These are phyloP conservation scores for Ophion ellenae DNA, from an alignment of 2,888 invertebrate species.

Conservation along the genomic window DNA sequence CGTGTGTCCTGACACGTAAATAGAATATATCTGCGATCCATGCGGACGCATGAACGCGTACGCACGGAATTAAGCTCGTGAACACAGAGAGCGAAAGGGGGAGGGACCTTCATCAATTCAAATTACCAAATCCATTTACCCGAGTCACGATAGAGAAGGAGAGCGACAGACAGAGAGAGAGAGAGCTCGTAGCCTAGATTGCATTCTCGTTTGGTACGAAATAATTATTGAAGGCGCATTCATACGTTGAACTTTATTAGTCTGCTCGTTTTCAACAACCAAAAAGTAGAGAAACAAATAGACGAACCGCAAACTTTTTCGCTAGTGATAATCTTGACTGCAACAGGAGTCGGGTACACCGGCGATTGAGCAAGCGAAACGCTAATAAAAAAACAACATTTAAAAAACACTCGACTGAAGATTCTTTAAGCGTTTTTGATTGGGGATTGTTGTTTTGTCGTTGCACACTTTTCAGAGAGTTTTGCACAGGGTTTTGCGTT, in stretches of 20 bases:
- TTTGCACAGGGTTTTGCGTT: neutral
- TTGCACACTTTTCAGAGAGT: too few species aligned
- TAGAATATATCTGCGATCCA: constrained; percentile 14
- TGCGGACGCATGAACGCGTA: constrained; percentile 43
- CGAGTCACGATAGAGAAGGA: neutral
- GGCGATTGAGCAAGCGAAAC: neutral
- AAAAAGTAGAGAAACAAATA: neutral
- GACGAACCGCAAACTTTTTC: neutral
- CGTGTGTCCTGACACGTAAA: constrained; percentile 42
- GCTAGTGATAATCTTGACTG: neutral
- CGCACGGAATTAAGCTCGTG: constrained; percentile 43
- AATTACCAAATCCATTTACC: constrained; percentile 59
- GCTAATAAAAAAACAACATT: neutral
- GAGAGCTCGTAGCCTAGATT: constrained; percentile 40
- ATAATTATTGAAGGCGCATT: constrained; percentile 49
- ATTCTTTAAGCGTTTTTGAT: neutral
- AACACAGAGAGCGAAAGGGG: constrained; percentile 39
- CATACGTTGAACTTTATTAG: constrained; percentile 23
- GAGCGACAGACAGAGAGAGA: constrained; percentile 22
- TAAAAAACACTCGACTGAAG: neutral
- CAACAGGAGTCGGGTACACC: neutral
- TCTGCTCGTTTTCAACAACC: neutral
- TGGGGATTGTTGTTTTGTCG: too few species aligned
- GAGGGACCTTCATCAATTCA: constrained; percentile 49
- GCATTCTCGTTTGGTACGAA: constrained; percentile 51